Evolutionary conservation across 2,888 invertebrate species (phyloP).

Genomic region (Hydraecia micacea): DNA sequence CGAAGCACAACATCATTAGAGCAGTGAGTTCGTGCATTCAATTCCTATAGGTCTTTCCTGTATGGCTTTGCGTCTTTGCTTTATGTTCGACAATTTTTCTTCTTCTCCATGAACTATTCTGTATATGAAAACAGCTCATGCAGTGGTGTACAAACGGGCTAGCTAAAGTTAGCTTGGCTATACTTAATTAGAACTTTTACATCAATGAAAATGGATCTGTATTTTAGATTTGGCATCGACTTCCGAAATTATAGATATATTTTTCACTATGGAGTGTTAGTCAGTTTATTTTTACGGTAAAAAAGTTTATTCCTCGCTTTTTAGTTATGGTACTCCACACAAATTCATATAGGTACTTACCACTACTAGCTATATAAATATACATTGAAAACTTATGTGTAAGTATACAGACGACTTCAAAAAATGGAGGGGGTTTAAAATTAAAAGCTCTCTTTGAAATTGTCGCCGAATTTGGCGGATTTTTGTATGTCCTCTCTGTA

Average conservation of each 20-base stretch:
- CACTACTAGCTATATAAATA: too few species aligned
- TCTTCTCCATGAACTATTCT: neutral
- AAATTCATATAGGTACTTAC: too few species aligned
- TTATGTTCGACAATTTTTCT: neutral
- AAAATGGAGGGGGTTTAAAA: neutral
- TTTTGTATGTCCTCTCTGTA: neutral
- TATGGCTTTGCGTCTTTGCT: neutral
- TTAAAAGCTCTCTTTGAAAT: neutral
- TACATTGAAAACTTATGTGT: too few species aligned
- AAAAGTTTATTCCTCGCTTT: too few species aligned
- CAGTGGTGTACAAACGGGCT: neutral
- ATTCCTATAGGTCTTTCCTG: neutral
- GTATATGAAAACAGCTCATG: too few species aligned
- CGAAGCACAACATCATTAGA: conserved; percentile 27
- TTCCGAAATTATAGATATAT: neutral
- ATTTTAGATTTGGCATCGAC: too few species aligned
- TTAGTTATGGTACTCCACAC: too few species aligned
- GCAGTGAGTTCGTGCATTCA: conserved; percentile 1
- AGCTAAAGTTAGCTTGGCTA: neutral
- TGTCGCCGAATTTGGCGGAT: neutral
- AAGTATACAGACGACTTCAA: neutral
- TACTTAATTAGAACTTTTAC: neutral
- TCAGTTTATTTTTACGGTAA: neutral
- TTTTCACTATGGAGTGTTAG: too few species aligned
- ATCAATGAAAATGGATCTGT: neutral